phyloP scores from a whole-genome alignment of 2,888 invertebrate genomes.

The Catocala fraxini region DNA sequence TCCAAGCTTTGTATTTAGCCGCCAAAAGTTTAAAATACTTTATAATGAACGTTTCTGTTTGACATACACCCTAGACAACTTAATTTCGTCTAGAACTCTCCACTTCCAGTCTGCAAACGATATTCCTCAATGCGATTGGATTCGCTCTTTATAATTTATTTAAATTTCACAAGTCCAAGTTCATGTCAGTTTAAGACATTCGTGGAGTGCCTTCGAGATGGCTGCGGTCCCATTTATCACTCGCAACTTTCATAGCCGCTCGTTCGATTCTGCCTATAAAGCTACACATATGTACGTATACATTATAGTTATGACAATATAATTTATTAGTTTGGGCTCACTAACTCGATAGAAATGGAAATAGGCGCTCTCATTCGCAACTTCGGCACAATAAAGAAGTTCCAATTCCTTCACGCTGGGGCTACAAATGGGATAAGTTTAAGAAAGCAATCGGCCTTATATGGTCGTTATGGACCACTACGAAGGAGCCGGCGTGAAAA shows the following conservation, averaged over 20 bases:
- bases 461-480: constrained; percentile 84
- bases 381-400: constrained; percentile 84
- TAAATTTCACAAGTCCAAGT: constrained; percentile 39
- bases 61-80: too few species aligned
- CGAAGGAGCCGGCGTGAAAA: constrained; percentile 78
- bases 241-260: constrained; percentile 65
- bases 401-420: constrained; percentile 76
- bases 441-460: constrained; percentile 86
- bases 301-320: constrained; percentile 56
- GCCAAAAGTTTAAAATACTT: too few species aligned
- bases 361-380: constrained; percentile 77
- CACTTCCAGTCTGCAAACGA: too few species aligned
- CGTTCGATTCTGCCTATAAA: constrained; percentile 48
- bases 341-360: constrained; percentile 81
- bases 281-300: constrained; percentile 29
- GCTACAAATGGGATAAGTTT: constrained; percentile 86
- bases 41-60: too few species aligned
- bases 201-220: constrained; percentile 53
- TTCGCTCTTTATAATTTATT: constrained; percentile 31
- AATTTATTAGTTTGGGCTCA: constrained; percentile 72
- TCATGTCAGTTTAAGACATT: constrained; percentile 43
- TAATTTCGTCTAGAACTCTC: too few species aligned
- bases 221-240: constrained; percentile 65
- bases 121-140: too few species aligned
- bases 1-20: too few species aligned